Conservation (phyloP, 2,113 vertebrate species). For the Pimephales promelas region DNA sequence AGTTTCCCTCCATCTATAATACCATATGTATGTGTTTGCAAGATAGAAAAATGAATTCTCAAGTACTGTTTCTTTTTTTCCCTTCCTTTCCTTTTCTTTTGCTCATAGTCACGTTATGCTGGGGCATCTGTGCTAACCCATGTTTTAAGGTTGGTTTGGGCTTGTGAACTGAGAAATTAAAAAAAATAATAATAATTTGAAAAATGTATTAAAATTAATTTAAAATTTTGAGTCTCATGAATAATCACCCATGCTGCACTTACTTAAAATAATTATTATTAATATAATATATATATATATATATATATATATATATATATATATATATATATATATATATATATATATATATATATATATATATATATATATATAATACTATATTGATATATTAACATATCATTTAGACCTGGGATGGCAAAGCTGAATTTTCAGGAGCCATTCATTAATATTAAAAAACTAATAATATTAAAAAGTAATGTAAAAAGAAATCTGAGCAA, state of each 20-base stretch:
- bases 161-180: not conserved
- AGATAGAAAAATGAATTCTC: conserved; percentile 62
- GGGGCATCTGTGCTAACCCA: not conserved
- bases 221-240: too few species aligned
- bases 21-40: not conserved
- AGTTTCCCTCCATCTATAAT: conserved; percentile 28
- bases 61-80: conserved; percentile 16
- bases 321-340: too few species aligned
- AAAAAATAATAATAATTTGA: too few species aligned
- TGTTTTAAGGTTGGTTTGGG: not conserved
- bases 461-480: not conserved
- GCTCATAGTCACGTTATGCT: not conserved
- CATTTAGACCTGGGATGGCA: not conserved
- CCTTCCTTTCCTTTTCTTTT: not conserved
- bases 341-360: too few species aligned
- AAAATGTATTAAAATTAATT: too few species aligned
- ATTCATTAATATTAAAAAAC: too few species aligned
- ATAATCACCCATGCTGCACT: too few species aligned
- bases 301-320: too few species aligned
- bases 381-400: not conserved
- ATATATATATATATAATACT: too few species aligned
- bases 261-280: not conserved
- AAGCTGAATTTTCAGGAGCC: not conserved
- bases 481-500: not conserved
- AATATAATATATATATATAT: too few species aligned